These are phyloP conservation scores for Epirrhoe tristata DNA, from an alignment of 2,888 invertebrate genomes.

Conservation along the genomic window DNA sequence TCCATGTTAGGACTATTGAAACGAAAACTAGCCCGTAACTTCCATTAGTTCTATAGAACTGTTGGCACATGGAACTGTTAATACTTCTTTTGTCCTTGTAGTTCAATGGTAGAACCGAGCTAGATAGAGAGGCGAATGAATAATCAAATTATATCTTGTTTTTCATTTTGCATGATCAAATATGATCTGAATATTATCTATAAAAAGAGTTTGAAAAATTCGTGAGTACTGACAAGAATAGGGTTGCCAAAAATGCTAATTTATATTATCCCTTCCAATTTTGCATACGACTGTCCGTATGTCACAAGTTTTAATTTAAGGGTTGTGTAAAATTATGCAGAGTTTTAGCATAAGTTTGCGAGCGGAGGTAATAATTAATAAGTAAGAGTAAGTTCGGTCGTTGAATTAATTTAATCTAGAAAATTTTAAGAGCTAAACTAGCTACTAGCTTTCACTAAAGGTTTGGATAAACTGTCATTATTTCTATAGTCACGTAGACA, in stretches of 20 bases:
- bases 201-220: not conserved
- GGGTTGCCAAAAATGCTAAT: constrained; percentile 39
- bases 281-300: constrained; percentile 30
- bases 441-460: constrained; percentile 4
- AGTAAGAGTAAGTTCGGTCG: constrained; percentile 29
- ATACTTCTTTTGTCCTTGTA: too few relatives aligned
- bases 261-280: constrained; percentile 33
- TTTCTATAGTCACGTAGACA: not conserved
- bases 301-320: constrained; percentile 39
- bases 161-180: too few relatives aligned
- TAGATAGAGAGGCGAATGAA: too few relatives aligned
- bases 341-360: constrained; percentile 37
- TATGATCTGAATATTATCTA: too few relatives aligned
- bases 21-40: too few relatives aligned
- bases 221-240: constrained; percentile 5
- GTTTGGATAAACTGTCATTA: constrained; percentile 1
- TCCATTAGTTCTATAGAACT: too few relatives aligned
- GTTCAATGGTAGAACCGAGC: too few relatives aligned
- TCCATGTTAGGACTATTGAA: too few relatives aligned
- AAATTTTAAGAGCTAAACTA: constrained; percentile 22
- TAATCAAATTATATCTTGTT: too few relatives aligned
- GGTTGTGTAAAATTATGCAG: constrained; percentile 34
- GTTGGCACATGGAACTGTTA: too few relatives aligned
- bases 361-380: constrained; percentile 40
- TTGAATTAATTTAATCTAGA: constrained; percentile 35